These are phyloP conservation scores for Hypsopygia costalis DNA, from an alignment of 2,888 invertebrate genomes.

Conservation along the genomic window DNA sequence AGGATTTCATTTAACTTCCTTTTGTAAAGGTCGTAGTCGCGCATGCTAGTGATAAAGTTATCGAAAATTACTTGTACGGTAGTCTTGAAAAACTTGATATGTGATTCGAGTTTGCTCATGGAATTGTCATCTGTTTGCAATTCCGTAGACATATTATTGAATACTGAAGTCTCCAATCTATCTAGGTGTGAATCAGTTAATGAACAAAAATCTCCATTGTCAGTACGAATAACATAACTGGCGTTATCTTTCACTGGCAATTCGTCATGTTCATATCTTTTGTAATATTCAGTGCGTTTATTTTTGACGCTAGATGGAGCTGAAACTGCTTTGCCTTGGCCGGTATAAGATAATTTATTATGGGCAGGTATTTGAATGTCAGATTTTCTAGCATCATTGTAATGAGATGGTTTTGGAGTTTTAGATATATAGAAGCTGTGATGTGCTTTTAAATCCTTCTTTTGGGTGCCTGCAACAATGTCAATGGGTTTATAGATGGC, in stretches of 20 bases:
- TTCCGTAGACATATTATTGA: conserved; percentile 48
- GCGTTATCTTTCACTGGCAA: conserved; percentile 50
- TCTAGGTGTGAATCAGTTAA: conserved; percentile 53
- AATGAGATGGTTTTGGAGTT: conserved; percentile 16
- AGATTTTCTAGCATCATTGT: conserved; percentile 30
- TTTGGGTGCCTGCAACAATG: not conserved
- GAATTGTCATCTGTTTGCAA: conserved; percentile 43
- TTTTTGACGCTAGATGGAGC: conserved; percentile 4
- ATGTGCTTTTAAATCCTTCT: conserved; percentile 19
- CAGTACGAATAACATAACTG: conserved; percentile 13
- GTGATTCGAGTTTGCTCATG: conserved; percentile 46
- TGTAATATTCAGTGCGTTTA: conserved; percentile 44
- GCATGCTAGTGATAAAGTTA: conserved; percentile 53
- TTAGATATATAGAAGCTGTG: conserved; percentile 29
- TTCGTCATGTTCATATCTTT: conserved; percentile 55
- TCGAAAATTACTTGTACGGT: conserved; percentile 63
- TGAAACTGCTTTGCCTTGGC: not conserved
- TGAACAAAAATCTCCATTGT: conserved; percentile 22
- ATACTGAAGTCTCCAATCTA: conserved; percentile 48
- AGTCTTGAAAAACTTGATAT: conserved; percentile 56
- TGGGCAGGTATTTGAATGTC: conserved; percentile 22
- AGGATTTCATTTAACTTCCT: conserved; percentile 57
- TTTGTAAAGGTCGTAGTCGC: conserved; percentile 59
- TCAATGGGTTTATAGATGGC: not conserved
- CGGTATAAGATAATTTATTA: conserved; percentile 4